A percentile compares a stretch with the other conserved stretches of the same genome.
Evolutionary conservation across 2,888 invertebrate species (phyloP).

Genomic region (Nephrotoma flavescens): DNA sequence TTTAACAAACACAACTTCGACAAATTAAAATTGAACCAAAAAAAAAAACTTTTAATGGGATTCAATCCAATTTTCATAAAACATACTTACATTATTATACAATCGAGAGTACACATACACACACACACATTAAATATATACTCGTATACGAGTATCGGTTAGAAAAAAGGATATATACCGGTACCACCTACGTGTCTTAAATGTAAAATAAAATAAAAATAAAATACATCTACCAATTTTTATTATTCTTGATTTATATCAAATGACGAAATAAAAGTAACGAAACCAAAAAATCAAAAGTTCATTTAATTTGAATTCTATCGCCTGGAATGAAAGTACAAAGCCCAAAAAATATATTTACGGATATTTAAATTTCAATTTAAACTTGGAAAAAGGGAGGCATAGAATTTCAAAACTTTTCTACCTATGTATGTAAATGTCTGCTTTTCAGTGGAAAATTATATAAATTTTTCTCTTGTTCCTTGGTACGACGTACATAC

Average conservation of each 20-base stretch:
- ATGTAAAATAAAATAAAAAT: neutral
- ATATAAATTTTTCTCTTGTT: neutral
- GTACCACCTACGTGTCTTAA: neutral
- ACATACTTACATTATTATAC: neutral
- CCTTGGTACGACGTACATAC: neutral
- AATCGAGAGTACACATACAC: neutral
- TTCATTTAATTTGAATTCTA: neutral
- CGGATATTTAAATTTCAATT: neutral
- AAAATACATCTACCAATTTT: neutral
- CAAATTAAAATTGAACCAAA: neutral
- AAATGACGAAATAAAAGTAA: neutral
- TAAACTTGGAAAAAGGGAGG: neutral
- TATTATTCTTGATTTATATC: neutral
- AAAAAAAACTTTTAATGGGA: neutral
- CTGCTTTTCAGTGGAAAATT: neutral
- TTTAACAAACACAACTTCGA: neutral
- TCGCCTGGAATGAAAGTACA: neutral
- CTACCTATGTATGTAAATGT: neutral
- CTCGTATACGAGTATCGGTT: neutral
- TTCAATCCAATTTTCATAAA: neutral
- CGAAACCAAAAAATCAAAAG: neutral
- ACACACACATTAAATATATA: neutral
- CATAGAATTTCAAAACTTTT: neutral
- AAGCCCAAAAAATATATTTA: neutral
- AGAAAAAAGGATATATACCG: neutral